phyloP scores from a whole-genome alignment of 2,888 invertebrate genomes.

The Papilio demoleus region DNA sequence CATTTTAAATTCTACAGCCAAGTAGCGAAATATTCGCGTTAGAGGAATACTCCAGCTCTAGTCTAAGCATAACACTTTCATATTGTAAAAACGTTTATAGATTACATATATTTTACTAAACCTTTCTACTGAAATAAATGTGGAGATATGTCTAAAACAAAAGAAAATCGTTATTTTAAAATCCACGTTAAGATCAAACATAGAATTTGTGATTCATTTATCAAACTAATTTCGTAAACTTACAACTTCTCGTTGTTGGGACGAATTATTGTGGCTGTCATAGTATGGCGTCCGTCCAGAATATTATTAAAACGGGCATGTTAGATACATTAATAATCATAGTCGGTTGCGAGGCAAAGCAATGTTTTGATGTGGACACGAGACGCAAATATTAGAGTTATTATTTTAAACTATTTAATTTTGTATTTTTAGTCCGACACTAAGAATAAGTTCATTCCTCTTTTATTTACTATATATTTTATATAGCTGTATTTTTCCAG shows the following conservation, averaged over 20 bases:
- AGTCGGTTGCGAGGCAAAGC: conserved; percentile 23
- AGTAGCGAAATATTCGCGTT: too few species aligned
- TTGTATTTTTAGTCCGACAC: background rate
- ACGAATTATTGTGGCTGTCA: conserved; percentile 35
- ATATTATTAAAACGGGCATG: conserved; percentile 38
- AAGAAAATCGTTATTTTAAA: background rate
- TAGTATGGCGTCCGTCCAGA: conserved; percentile 35
- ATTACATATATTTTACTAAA: background rate
- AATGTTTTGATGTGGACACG: conserved; percentile 28
- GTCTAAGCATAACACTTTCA: background rate
- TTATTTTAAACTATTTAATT: conserved; percentile 5
- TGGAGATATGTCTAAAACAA: background rate
- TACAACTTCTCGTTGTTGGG: conserved; percentile 22
- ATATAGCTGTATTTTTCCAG: background rate
- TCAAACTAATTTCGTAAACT: background rate
- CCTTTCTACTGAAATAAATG: background rate
- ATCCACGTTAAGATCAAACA: background rate
- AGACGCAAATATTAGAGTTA: conserved; percentile 20
- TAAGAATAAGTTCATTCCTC: conserved; percentile 1
- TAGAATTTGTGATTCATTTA: background rate
- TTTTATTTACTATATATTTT: background rate
- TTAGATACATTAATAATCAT: conserved; percentile 35
- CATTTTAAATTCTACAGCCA: too few species aligned
- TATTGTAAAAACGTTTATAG: background rate
- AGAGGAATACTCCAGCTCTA: too few species aligned